Evolutionary conservation across 2,113 vertebrate species (phyloP).

Genomic region (Corythoichthys intestinalis): DNA sequence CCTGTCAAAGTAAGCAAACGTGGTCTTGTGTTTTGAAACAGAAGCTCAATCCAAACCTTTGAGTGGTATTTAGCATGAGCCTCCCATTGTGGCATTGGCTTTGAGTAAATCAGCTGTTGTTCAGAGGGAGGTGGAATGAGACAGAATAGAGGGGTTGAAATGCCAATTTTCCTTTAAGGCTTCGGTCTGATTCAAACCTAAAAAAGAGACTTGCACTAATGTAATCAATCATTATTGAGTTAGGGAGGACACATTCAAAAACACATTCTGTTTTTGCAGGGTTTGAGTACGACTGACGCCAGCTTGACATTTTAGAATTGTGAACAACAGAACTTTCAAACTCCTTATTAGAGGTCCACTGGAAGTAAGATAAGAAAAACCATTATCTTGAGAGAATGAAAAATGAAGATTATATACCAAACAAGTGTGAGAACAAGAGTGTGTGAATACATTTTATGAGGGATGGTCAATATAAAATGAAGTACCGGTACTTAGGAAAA

Average conservation of each 20-base stretch:
- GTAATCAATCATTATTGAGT: conserved; percentile 4
- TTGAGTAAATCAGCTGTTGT: neutral
- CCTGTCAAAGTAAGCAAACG: neutral
- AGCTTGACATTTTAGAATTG: neutral
- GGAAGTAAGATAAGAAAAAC: neutral
- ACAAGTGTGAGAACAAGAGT: neutral
- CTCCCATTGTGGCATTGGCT: neutral
- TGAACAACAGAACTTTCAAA: neutral
- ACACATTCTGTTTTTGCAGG: neutral
- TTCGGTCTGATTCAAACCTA: neutral
- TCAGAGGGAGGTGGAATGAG: neutral
- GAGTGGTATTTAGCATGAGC: neutral
- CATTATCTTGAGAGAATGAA: neutral
- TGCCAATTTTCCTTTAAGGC: neutral
- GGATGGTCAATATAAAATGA: neutral
- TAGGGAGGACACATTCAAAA: neutral
- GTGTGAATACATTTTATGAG: neutral
- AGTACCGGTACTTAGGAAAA: neutral
- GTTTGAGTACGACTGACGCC: neutral
- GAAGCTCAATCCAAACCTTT: neutral
- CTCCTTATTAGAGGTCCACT: too few relatives aligned
- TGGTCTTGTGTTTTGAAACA: neutral
- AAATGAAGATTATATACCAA: too few relatives aligned
- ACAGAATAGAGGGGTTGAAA: neutral
- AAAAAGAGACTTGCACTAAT: neutral